Conservation (phyloP, 2,113 vertebrate species). For the Erythrocercus mccallii region DNA sequence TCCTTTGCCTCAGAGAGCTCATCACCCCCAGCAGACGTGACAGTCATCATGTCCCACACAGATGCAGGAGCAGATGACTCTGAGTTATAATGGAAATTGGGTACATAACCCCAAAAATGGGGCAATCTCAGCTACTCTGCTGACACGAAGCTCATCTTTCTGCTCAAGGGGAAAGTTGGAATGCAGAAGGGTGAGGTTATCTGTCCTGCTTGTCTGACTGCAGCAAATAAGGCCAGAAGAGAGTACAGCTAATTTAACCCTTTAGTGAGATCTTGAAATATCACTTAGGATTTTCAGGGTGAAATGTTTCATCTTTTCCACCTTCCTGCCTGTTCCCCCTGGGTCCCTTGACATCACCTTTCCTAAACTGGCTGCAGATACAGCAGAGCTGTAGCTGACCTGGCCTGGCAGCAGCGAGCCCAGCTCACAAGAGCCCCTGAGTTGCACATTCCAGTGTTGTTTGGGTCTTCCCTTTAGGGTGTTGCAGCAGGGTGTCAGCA, state of each 20-base stretch:
- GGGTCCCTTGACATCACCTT: background rate
- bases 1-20: background rate
- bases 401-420: background rate
- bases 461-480: background rate
- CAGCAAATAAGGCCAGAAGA: background rate
- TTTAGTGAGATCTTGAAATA: background rate
- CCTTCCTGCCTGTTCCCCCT: background rate
- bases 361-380: background rate
- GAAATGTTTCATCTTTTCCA: background rate
- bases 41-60: background rate
- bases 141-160: background rate
- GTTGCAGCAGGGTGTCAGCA: background rate
- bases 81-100: background rate
- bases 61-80: background rate
- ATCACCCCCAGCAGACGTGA: background rate
- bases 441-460: background rate
- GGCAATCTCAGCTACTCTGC: background rate
- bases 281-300: background rate
- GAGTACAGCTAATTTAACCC: background rate
- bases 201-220: background rate
- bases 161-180: background rate
- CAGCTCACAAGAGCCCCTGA: background rate
- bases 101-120: background rate
- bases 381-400: background rate
- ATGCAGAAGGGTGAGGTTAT: background rate